Percentiles rank a stretch among this genome's conserved stretches.
Evolutionary conservation across 1,140 invertebrate species (phyloP).

Genomic region (Drosophila virilis): DNA sequence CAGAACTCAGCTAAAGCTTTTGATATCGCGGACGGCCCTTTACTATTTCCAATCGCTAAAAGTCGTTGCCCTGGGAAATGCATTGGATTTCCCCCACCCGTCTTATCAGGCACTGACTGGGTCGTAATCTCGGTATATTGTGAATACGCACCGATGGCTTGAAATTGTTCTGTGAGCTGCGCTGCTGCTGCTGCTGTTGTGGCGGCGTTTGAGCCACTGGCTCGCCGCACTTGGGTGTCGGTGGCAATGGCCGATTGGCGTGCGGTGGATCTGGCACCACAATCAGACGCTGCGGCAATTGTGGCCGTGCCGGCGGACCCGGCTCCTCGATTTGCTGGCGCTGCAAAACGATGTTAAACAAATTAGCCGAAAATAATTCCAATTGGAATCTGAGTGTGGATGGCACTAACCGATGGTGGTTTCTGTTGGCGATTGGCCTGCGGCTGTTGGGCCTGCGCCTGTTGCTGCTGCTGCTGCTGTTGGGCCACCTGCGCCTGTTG

Average conservation of each 20-base stretch:
- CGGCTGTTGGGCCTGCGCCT: constrained; percentile 84
- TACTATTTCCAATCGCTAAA: background rate
- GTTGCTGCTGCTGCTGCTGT: constrained; percentile 80
- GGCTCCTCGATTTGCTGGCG: constrained; percentile 88
- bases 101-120: constrained; percentile 12
- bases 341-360: constrained; percentile 68
- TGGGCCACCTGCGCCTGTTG: constrained; percentile 78
- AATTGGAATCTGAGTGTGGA: background rate
- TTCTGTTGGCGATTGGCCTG: constrained; percentile 84
- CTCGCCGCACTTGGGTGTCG: constrained; percentile 88
- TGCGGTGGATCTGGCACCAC: constrained; percentile 89
- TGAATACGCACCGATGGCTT: constrained; percentile 90
- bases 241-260: constrained; percentile 90
- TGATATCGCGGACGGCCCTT: background rate
- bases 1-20: background rate
- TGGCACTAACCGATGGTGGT: constrained; percentile 71
- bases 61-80: constrained; percentile 25
- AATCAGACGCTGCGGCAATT: constrained; percentile 94
- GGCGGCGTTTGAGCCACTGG: constrained; percentile 85
- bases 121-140: constrained; percentile 14
- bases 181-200: constrained; percentile 88
- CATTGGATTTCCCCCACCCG: background rate
- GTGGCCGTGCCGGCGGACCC: constrained; percentile 92
- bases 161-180: constrained; percentile 91
- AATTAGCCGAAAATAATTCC: background rate